Conservation (phyloP, 2,888 invertebrate genomes). For the Drosophila putrida region DNA sequence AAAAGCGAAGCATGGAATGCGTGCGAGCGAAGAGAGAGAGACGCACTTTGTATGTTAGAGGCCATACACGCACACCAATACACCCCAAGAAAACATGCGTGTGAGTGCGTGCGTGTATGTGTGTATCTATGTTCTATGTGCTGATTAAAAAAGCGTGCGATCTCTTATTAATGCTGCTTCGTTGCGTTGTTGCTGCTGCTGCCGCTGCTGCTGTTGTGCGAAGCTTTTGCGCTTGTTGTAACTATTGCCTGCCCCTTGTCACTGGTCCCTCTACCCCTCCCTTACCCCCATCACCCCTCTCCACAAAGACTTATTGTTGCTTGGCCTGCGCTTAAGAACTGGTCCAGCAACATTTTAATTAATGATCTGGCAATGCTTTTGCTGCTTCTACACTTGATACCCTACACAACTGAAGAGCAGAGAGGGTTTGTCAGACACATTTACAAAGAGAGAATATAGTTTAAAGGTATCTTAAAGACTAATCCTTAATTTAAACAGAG, state of each 20-base stretch:
- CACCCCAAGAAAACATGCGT: not conserved
- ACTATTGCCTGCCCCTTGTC: slow-evolving; percentile 35
- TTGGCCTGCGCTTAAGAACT: slow-evolving; percentile 65
- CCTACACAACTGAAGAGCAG: slow-evolving; percentile 14
- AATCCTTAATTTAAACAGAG: no score
- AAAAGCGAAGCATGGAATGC: slow-evolving; percentile 71
- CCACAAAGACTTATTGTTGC: not conserved
- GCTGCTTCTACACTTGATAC: slow-evolving; percentile 40
- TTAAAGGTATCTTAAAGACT: no score
- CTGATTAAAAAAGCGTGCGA: slow-evolving; percentile 70
- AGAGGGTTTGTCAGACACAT: not conserved
- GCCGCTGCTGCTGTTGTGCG: slow-evolving; percentile 24
- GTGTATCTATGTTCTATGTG: slow-evolving; percentile 50
- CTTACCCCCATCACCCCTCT: not conserved
- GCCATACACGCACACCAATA: slow-evolving; percentile 43
- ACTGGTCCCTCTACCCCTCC: not conserved
- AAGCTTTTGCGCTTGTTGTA: slow-evolving; percentile 63
- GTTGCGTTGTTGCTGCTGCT: slow-evolving; percentile 32
- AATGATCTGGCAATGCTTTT: slow-evolving; percentile 67
- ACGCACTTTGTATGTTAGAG: slow-evolving; percentile 65
- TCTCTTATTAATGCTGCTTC: slow-evolving; percentile 59
- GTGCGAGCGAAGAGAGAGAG: slow-evolving; percentile 46
- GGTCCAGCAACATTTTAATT: slow-evolving; percentile 81
- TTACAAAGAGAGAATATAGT: no score
- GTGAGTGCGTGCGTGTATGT: slow-evolving; percentile 18